Evolutionary conservation across 2,797 vertebrate genomes (phyloP).

Genomic region (Brotula barbata): DNA sequence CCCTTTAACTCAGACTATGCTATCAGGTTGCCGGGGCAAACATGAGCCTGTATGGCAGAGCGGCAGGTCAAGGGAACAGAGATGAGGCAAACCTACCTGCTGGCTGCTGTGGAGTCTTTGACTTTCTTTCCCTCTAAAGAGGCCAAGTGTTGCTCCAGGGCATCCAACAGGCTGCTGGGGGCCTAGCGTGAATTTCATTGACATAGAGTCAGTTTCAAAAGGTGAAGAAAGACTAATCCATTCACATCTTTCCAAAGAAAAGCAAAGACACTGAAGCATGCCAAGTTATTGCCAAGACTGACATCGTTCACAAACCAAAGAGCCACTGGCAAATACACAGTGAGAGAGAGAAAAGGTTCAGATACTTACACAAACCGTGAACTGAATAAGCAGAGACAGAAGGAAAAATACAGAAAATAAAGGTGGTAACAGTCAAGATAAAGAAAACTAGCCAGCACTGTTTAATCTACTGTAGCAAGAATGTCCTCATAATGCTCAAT

Average conservation of each 20-base stretch:
- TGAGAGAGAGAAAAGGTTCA: slow-evolving; percentile 64
- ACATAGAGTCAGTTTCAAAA: slow-evolving; percentile 50
- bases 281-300: slow-evolving; percentile 23
- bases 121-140: slow-evolving; percentile 97
- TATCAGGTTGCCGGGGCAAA: slow-evolving; percentile 20
- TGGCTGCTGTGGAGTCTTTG: slow-evolving; percentile 94
- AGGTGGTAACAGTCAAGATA: slow-evolving; percentile 72
- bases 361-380: slow-evolving; percentile 82
- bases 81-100: slow-evolving; percentile 81
- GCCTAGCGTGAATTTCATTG: slow-evolving; percentile 77
- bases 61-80: slow-evolving; percentile 3
- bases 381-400: slow-evolving; percentile 75
- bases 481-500: background rate
- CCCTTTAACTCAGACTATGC: background rate
- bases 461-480: background rate
- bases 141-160: slow-evolving; percentile 94
- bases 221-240: slow-evolving; percentile 5
- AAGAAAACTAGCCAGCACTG: slow-evolving; percentile 8
- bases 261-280: slow-evolving; percentile 36
- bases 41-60: slow-evolving; percentile 2
- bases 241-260: background rate
- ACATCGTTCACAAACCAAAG: slow-evolving; percentile 28
- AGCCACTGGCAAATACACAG: slow-evolving; percentile 55
- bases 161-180: slow-evolving; percentile 93
- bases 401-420: slow-evolving; percentile 76